These are phyloP conservation scores for Chaitophorus viminalis DNA, from an alignment of 2,888 invertebrate species.

Conservation along the genomic window DNA sequence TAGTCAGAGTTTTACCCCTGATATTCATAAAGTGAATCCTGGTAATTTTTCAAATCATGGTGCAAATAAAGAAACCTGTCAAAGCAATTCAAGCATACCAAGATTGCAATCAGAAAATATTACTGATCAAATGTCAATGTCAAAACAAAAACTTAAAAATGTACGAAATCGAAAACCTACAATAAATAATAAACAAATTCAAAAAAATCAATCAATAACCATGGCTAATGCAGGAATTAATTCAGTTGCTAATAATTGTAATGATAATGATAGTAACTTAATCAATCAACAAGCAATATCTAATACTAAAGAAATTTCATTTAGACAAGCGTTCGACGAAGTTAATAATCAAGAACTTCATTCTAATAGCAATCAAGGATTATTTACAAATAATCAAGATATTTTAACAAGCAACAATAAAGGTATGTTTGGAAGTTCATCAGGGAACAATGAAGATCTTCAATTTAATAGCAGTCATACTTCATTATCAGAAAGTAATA, in stretches of 20 bases:
- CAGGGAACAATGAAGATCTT: constrained; percentile 36
- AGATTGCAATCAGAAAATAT: constrained; percentile 31
- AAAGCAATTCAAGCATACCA: constrained; percentile 37
- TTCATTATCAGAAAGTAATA: constrained; percentile 46
- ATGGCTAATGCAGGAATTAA: background rate
- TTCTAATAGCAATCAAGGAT: constrained; percentile 47
- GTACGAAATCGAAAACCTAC: constrained; percentile 32
- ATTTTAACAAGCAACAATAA: constrained; percentile 31
- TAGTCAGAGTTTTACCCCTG: constrained; percentile 44
- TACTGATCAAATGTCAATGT: constrained; percentile 34
- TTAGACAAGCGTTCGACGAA: constrained; percentile 50
- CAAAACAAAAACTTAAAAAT: constrained; percentile 47
- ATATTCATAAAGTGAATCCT: constrained; percentile 32
- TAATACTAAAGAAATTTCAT: constrained; percentile 45
- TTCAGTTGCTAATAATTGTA: constrained; percentile 50
- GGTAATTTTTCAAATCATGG: constrained; percentile 30
- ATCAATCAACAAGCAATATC: constrained; percentile 32
- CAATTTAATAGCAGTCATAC: constrained; percentile 35
- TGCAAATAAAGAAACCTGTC: constrained; percentile 36
- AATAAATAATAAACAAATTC: constrained; percentile 38
- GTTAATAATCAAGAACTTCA: constrained; percentile 34
- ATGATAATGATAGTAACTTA: constrained; percentile 46
- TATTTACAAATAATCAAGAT: constrained; percentile 48
- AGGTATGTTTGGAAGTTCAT: constrained; percentile 37
- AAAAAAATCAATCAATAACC: constrained; percentile 38